phyloP scores from a whole-genome alignment of 2,888 invertebrate genomes.

The Tetragonula carbonaria region DNA sequence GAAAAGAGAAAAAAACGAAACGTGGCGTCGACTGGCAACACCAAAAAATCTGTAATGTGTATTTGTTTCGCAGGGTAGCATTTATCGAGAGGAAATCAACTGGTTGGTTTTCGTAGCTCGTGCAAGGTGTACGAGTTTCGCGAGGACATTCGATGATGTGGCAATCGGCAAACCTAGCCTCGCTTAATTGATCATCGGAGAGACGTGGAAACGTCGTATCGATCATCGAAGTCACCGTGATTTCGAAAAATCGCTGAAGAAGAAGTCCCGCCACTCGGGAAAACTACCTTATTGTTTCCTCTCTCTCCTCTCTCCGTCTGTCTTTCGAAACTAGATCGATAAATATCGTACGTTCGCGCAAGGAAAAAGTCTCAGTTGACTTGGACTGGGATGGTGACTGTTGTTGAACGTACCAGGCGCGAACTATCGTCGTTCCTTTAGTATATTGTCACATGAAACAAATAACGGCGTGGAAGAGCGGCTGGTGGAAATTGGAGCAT shows the following conservation, averaged over 20 bases:
- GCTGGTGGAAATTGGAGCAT: conserved; percentile 67
- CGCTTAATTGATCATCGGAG: conserved; percentile 3
- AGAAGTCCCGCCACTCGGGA: not conserved
- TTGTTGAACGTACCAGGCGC: not conserved
- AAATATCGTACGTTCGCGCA: not conserved
- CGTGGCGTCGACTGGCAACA: not conserved
- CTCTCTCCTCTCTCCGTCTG: too few species aligned
- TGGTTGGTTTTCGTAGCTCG: not conserved
- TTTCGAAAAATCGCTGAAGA: not conserved
- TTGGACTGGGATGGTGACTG: too few species aligned
- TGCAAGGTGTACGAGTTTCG: conserved; percentile 22
- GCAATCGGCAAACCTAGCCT: not conserved
- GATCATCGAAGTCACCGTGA: not conserved
- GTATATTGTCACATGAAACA: conserved; percentile 37
- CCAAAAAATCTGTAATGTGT: not conserved
- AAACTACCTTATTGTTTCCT: not conserved
- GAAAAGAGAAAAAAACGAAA: not conserved
- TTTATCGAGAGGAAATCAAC: conserved; percentile 15
- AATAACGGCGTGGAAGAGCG: conserved; percentile 39
- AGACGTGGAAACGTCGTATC: not conserved
- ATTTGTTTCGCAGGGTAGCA: not conserved
- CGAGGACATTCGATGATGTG: not conserved
- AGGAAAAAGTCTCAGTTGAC: not conserved
- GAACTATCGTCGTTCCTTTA: not conserved
- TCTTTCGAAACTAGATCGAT: not conserved